Conservation (phyloP, 2,113 vertebrate species). For the Enhydra lutris region DNA sequence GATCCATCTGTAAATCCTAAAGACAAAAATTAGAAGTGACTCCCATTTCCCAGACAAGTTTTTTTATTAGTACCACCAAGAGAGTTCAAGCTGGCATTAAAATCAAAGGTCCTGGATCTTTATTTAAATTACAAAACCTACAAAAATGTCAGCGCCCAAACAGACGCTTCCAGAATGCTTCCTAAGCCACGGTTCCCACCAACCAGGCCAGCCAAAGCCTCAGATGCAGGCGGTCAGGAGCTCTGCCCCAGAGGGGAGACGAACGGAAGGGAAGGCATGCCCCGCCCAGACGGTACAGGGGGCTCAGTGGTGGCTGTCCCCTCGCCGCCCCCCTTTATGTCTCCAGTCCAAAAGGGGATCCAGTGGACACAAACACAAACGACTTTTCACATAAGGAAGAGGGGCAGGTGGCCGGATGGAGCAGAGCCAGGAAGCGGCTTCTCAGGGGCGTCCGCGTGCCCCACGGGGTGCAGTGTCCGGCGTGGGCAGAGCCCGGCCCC, state of each 20-base stretch:
- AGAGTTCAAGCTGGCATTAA: background rate
- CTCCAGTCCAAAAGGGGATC: background rate
- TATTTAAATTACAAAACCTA: background rate
- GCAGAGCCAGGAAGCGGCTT: background rate
- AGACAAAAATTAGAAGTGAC: background rate
- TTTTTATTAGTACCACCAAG: background rate
- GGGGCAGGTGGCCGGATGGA: rapidly evolving
- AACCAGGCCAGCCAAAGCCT: background rate
- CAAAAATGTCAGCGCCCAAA: background rate
- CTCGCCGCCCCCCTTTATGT: too few relatives aligned
- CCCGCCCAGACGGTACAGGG: rapidly evolving
- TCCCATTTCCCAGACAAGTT: background rate
- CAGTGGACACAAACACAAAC: rapidly evolving
- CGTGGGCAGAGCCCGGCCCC: rapidly evolving
- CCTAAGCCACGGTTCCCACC: background rate
- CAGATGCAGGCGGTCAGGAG: rapidly evolving
- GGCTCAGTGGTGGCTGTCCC: rapidly evolving
- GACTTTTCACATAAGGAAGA: background rate
- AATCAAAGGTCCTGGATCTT: background rate
- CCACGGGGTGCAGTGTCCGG: rapidly evolving
- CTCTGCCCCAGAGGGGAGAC: rapidly evolving
- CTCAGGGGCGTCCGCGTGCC: rapidly evolving
- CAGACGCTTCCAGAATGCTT: background rate
- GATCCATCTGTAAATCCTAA: conserved; percentile 77
- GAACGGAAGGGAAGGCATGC: rapidly evolving